Conservation (phyloP, 2,797 vertebrate genomes). For the Tenualosa thibaudeaui region DNA sequence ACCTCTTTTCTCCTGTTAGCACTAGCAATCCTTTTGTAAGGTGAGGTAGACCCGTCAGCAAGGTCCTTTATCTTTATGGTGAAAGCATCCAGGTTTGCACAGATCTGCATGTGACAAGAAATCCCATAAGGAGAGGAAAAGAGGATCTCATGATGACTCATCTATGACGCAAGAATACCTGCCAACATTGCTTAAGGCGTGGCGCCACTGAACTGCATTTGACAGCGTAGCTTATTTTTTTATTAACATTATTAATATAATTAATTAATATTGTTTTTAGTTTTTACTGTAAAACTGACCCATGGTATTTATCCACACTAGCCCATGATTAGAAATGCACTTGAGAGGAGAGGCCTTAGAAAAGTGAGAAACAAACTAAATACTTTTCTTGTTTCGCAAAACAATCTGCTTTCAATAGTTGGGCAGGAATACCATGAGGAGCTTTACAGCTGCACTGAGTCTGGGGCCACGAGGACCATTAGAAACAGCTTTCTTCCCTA, state of each 20-base stretch:
- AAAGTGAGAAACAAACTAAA: background rate
- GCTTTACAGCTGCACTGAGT: constrained; percentile 50
- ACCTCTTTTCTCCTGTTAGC: constrained; percentile 83
- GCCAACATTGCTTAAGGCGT: background rate
- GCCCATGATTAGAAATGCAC: background rate
- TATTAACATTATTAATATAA: background rate
- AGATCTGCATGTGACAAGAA: constrained; percentile 81
- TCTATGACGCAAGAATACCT: background rate
- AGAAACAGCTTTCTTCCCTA: constrained; percentile 55
- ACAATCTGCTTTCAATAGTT: background rate
- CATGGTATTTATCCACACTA: background rate
- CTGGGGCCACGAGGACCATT: constrained; percentile 54
- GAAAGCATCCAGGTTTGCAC: constrained; percentile 90
- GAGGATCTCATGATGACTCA: background rate
- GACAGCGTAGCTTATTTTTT: background rate
- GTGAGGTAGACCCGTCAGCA: constrained; percentile 76
- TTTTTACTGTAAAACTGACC: background rate
- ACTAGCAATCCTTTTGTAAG: constrained; percentile 75
- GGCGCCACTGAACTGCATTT: background rate
- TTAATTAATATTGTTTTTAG: too few species aligned
- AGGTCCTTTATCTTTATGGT: constrained; percentile 84
- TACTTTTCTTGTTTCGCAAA: background rate
- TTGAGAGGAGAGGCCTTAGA: background rate
- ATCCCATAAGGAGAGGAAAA: constrained; percentile 10
- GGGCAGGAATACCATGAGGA: constrained; percentile 34